These are phyloP conservation scores for Boulengeromyrus knoepffleri DNA, from an alignment of 2,113 vertebrate species.

Conservation along the genomic window DNA sequence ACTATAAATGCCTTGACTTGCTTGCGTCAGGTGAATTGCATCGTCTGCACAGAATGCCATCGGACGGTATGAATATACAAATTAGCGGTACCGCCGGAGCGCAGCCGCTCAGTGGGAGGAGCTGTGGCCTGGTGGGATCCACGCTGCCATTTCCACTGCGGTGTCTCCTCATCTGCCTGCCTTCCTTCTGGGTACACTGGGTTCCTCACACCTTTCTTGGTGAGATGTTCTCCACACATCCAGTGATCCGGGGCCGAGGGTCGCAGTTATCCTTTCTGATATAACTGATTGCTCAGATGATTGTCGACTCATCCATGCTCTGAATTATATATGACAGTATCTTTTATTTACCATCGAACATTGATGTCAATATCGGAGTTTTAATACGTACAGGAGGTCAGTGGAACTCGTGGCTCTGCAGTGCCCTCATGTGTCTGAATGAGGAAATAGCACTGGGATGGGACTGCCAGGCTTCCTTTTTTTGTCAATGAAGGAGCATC, in stretches of 20 bases:
- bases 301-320: neutral
- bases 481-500: neutral
- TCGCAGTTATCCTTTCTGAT: neutral
- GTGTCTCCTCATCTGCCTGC: neutral
- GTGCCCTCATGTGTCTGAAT: constrained; percentile 1
- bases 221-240: neutral
- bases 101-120: neutral
- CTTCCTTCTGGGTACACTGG: neutral
- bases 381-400: neutral
- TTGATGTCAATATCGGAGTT: neutral
- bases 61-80: neutral
- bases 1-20: neutral
- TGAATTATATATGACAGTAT: neutral
- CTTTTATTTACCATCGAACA: neutral
- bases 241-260: neutral
- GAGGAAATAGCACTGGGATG: neutral
- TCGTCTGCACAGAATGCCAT: neutral
- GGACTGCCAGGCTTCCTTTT: neutral
- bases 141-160: neutral
- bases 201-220: neutral
- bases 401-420: neutral
- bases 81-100: neutral
- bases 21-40: neutral
- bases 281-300: neutral
- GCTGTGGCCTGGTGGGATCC: neutral